Conservation (phyloP, 2,797 vertebrate genomes). For the Sitta carolinensis region DNA sequence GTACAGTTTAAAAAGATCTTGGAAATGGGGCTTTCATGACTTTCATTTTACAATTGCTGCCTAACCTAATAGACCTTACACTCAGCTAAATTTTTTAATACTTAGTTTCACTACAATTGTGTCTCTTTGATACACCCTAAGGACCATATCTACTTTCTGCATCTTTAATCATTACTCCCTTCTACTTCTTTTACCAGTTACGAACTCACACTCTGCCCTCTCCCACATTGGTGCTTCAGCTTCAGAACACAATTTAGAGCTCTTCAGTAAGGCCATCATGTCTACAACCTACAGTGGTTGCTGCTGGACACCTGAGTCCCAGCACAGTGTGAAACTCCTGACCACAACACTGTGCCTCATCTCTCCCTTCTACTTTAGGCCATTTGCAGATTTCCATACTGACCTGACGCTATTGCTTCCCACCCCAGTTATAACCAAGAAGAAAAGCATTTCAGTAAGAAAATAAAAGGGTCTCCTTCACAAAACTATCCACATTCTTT, state of each 20-base stretch:
- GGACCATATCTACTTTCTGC: fast-evolving
- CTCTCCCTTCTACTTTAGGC: neutral
- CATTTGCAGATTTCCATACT: neutral
- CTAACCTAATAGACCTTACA: neutral
- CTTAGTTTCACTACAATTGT: neutral
- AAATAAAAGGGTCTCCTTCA: neutral
- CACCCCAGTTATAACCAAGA: neutral
- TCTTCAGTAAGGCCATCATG: neutral
- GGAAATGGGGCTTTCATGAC: neutral
- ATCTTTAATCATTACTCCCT: neutral
- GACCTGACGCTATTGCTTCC: neutral
- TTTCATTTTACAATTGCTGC: neutral
- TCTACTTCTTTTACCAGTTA: neutral
- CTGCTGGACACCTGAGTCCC: neutral
- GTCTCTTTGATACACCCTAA: neutral
- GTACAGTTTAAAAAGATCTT: neutral
- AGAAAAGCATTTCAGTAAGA: neutral
- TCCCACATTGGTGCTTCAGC: neutral
- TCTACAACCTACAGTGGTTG: neutral
- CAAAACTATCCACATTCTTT: neutral
- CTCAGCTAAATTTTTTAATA: neutral
- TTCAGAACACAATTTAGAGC: neutral
- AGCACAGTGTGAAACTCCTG: fast-evolving
- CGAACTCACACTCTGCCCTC: fast-evolving
- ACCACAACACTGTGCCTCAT: neutral